Evolutionary conservation across 2,113 vertebrate genomes (phyloP), one percentile per base, ranked within the genome.

Genomic region (Carlito syrichta): DNA sequence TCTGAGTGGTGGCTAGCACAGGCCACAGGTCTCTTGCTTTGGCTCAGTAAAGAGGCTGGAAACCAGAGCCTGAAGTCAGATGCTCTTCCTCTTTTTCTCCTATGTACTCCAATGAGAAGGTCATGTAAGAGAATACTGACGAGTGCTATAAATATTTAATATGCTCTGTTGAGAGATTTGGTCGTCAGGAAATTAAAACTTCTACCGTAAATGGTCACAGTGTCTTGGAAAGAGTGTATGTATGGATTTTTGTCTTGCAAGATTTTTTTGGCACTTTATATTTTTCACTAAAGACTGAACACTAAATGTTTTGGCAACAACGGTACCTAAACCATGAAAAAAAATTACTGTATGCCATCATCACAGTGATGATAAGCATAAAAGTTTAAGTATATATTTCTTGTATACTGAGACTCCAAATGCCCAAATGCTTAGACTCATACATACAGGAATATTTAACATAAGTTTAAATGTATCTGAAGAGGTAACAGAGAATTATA

Each of bases 211-310:
- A 40, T 2, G 88, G 84, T 87, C 85, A 95, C 89, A 91, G 91
- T 87, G 97, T 97, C 77, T 92, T 88, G 89, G 93, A 73, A 19
- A 5, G 35, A 54, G 84, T 13, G 27, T 66, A 17, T 74, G 19
- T 7, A 40, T 48, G 93, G 68, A 30, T 73, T 95, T n/a, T 69
- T 63, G 83, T 93, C 97, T 96, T 86, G 79, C 54, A 62, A 95
- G 58, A 52, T 45, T 66, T 94, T 84, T 96, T 86, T 89, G 96
- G 96, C 97, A 97, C 97, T 97, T 98, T 63, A 20, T 93, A 82
- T 79, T 85, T 79, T 96, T 84, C 78, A 88, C 63, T 89, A 48
- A 93, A 97, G 79, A 95, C 56, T 56, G n/a, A 78, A 90, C 74
- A 74, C 69, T 58, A 48, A 86, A 19, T 71, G 62, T 77, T 93